Evolutionary conservation across 2,888 invertebrate genomes (phyloP).

Genomic region (Cryptus armator): DNA sequence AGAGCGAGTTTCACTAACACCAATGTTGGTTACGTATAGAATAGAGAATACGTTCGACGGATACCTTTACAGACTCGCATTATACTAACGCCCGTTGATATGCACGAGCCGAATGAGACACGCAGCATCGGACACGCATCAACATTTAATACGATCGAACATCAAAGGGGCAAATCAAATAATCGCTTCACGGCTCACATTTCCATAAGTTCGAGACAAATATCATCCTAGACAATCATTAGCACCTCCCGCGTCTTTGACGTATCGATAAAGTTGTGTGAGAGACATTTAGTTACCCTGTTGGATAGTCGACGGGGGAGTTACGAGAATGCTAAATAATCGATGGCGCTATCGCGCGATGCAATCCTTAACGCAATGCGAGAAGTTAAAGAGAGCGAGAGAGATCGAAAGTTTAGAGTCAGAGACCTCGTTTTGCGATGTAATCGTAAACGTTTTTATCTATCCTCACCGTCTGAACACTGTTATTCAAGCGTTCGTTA

Average conservation of each 20-base stretch:
- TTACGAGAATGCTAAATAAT: slow-evolving; percentile 14
- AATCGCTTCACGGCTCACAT: slow-evolving; percentile 23
- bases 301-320: background rate
- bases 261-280: background rate
- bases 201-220: slow-evolving; percentile 30
- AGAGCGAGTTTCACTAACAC: slow-evolving; percentile 43
- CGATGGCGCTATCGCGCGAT: slow-evolving; percentile 8
- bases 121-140: slow-evolving; percentile 30
- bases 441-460: slow-evolving; percentile 55
- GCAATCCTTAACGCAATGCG: slow-evolving; percentile 29
- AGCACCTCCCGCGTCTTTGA: background rate
- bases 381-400: slow-evolving; percentile 7
- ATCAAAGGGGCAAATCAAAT: slow-evolving; percentile 18
- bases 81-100: background rate
- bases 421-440: slow-evolving; percentile 63
- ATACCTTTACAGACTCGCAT: slow-evolving; percentile 21
- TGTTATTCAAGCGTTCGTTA: slow-evolving; percentile 63
- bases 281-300: background rate
- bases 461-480: slow-evolving; percentile 20
- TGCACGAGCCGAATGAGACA: background rate
- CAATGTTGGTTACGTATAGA: background rate
- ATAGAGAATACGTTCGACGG: slow-evolving; percentile 11
- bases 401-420: slow-evolving; percentile 51
- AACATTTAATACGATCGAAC: slow-evolving; percentile 27
- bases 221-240: background rate